Base-by-base conservation (phyloP, 2,888 invertebrate species). In the Nysson spinosus region DNA sequence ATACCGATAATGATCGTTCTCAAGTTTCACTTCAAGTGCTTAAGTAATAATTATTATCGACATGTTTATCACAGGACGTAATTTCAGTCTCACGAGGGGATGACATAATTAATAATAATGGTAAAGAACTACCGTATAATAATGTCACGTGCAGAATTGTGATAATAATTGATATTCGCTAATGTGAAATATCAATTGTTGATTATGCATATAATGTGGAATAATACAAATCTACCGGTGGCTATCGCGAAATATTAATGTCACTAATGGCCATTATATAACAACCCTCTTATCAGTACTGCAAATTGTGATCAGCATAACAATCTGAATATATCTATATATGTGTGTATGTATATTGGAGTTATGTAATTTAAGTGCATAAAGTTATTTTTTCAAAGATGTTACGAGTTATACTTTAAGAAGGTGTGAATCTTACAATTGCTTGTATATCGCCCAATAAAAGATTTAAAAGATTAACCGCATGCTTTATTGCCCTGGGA, bases 81-180 rank as follows among this genome's bases (percentile, higher is more conserved):
- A 47, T 64, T 70, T 62, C 51, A 60, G 57, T 69, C 57, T 72
- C 40, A 40, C 56, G 56, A 49, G 34, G 32, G 39, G 20, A 40
- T 69, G 65, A 72, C 60, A 69, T 67, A 76, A 72, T 75, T 72
- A 69, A 75, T 72, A 75, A 68, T 74, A 74, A 69, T 66, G 65
- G 55, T 58, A 54, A 65, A 69, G 63, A 19, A 46, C 40, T 24
- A 30, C 24, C 56, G 42, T 28, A 40, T 32, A 32, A 9, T 7
- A 58, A 47, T 49, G 20, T 20, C 34, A n/a, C n/a, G 32, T 2
- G 37, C 14, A 44, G 39, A 49, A 57, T 22, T 22, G 24, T 34
- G 24, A 39, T 26, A 34, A 42, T 60, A 52, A 62, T 54, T 46
- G 55, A 4, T 4, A 4, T 30, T 51, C 35, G 50, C 62, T 61